Percentiles rank a stretch among this genome's conserved stretches.
Conservation (phyloP, 2,888 invertebrate species). For the Linyphia triangularis region DNA sequence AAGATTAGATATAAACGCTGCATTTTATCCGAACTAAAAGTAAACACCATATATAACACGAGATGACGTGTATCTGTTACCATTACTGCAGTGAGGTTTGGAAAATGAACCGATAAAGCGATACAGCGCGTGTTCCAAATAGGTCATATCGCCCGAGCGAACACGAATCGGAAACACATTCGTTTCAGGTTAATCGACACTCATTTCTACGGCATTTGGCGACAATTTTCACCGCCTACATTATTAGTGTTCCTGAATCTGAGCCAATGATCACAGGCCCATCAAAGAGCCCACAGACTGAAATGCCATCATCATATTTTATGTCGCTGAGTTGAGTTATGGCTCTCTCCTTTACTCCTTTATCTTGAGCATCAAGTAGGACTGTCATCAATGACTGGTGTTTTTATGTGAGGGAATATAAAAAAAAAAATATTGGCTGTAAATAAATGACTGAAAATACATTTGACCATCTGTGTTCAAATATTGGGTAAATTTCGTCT, state of each 20-base stretch:
- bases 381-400: not conserved
- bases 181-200: not conserved
- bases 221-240: not conserved
- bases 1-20: not conserved
- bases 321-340: slow-evolving; percentile 41
- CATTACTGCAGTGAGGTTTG: not conserved
- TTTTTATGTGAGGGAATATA: not conserved
- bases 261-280: not conserved
- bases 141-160: not conserved
- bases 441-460: slow-evolving; percentile 36
- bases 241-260: not conserved
- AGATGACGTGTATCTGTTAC: not conserved
- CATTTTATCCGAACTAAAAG: not conserved
- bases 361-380: not conserved
- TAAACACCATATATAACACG: not conserved
- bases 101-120: not conserved
- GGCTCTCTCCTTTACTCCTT: not conserved
- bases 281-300: not conserved
- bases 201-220: not conserved
- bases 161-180: not conserved
- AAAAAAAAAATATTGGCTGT: not conserved
- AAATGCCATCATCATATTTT: slow-evolving; percentile 61
- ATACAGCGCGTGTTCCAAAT: not conserved
- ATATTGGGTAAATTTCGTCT: slow-evolving; percentile 21
- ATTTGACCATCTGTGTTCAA: slow-evolving; percentile 33